These are phyloP conservation scores for Hiodon alosoides DNA, from an alignment of 2,113 vertebrate genomes.

Conservation along the genomic window DNA sequence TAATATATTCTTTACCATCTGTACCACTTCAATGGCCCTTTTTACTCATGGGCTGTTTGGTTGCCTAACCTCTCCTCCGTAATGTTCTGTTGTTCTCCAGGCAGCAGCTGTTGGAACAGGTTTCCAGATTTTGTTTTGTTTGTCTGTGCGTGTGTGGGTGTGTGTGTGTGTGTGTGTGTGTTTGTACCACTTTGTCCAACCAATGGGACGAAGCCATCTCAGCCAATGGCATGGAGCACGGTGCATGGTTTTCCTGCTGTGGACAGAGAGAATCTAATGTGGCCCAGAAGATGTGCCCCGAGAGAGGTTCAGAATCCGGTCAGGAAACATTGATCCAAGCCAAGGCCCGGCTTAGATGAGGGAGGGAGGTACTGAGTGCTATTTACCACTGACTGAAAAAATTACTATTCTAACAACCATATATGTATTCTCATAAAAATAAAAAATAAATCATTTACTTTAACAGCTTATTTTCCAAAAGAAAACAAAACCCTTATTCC, in stretches of 20 bases:
- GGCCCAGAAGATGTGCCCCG: constrained; percentile 7
- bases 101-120: constrained; percentile 5
- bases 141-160: neutral
- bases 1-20: neutral
- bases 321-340: constrained; percentile 9
- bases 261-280: neutral
- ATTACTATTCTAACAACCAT: no score
- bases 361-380: neutral
- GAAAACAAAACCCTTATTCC: no score
- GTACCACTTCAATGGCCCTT: neutral
- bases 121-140: neutral
- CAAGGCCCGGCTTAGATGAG: neutral
- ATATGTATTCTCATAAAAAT: no score
- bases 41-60: neutral
- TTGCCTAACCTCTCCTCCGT: neutral
- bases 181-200: neutral
- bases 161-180: neutral
- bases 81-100: neutral
- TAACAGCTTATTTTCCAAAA: no score
- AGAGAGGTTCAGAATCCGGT: constrained; percentile 15
- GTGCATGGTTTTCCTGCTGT: neutral
- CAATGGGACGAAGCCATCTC: neutral
- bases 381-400: no score
- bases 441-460: no score
- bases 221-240: neutral